Evolutionary conservation across 2,113 vertebrate genomes (phyloP), one percentile per base, ranked within the genome.

Genomic region (Tenebrosternarchus preto): DNA sequence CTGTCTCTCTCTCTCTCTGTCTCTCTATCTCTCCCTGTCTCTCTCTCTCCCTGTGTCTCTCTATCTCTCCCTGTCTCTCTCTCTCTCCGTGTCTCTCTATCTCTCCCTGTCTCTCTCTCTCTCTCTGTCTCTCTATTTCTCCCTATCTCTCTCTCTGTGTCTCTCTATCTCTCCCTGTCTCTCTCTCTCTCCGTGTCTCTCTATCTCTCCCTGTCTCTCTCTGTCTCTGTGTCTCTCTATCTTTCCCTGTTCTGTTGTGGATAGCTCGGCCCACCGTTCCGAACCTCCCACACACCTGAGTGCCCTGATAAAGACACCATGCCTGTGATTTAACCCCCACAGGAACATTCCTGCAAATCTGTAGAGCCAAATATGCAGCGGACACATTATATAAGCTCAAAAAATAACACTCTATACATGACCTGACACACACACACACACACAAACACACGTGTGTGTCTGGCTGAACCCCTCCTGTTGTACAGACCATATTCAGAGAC

Each of bases 401-500:
- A n/a, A n/a, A n/a, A 31, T 24, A 17, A 22, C 59, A 46, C 7
- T 12, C 57, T 22, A 11, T 1, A 22, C 31, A 29, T 29, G 7
- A 19, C 5, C 36, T 11, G 2, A 59, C 53, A 53, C 64, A 67
- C 60, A 17, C 61, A 25, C 66, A 19, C 43, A 31, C 55, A 78
- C 55, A 64, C 39, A 66, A 36, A 61, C 20, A 72, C 73, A 46
- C 57, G 17, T 27, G 56, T 55, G 29, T 57, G 64, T 56, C 69
- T 39, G 60, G 50, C 56, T 33, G 39, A 56, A 79, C 36, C 53
- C 59, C 24, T 82, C 75, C 43, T 5, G 68, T 63, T 77, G 68
- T 78, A 81, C 31, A 60, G 53, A 72, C 29, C 71, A 67, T 75
- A 63, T 69, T 74, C 63, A 71, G 55, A 69, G 81, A 70, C 29